A percentile compares a stretch with the other conserved stretches of the same genome.
Evolutionary conservation across 2,888 invertebrate species (phyloP).

Genomic region (Lymantria monacha): DNA sequence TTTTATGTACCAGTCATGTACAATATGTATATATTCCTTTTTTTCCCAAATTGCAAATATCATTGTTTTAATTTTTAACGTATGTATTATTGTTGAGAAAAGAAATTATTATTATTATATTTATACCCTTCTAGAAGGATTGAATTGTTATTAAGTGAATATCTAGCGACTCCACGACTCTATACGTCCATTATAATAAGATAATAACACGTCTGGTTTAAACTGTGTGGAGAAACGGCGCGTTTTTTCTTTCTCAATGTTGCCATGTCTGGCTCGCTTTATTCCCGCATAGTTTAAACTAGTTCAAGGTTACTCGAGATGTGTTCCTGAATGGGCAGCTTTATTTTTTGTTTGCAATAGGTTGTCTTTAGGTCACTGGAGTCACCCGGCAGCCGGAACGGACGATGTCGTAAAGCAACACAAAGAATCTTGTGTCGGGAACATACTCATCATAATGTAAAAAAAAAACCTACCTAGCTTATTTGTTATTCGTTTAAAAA

Average conservation of each 20-base stretch:
- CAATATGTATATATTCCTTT: no score
- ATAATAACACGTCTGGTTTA: slow-evolving; percentile 75
- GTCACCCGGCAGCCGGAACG: slow-evolving; percentile 63
- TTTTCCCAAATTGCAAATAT: no score
- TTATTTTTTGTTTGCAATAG: slow-evolving; percentile 69
- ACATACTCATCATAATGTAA: slow-evolving; percentile 30
- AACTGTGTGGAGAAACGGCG: slow-evolving; percentile 61
- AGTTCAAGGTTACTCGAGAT: slow-evolving; percentile 71
- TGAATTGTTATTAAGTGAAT: slow-evolving; percentile 12
- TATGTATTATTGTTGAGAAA: no score
- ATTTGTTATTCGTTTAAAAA: slow-evolving; percentile 39
- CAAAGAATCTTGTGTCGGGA: slow-evolving; percentile 53
- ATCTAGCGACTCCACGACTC: slow-evolving; percentile 35
- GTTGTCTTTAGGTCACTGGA: slow-evolving; percentile 71
- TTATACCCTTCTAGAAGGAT: slow-evolving; percentile 16
- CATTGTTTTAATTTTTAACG: no score
- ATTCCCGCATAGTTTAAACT: slow-evolving; percentile 70
- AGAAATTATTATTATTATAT: no score
- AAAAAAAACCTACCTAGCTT: slow-evolving; percentile 32
- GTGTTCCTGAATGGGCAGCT: slow-evolving; percentile 65
- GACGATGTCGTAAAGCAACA: slow-evolving; percentile 51
- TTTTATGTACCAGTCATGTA: no score
- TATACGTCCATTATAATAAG: slow-evolving; percentile 61
- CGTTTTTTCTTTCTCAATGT: slow-evolving; percentile 56
- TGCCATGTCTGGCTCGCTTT: slow-evolving; percentile 58